Percentiles rank a stretch among this genome's conserved stretches.
These are phyloP conservation scores for Chlorospingus flavigularis DNA, from an alignment of 2,797 vertebrate genomes.

Conservation along the genomic window DNA sequence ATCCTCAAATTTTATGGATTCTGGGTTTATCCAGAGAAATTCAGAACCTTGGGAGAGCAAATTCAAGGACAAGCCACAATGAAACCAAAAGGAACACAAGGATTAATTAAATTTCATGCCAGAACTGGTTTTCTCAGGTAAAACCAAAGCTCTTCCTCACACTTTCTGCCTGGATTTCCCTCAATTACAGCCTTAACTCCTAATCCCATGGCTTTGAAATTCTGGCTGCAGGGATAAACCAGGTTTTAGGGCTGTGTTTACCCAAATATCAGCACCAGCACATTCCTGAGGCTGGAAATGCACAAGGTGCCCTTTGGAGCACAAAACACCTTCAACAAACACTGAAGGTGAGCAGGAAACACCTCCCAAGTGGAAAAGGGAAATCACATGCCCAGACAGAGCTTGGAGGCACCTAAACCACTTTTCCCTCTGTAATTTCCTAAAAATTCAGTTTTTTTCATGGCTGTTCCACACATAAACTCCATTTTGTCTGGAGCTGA, in stretches of 20 bases:
- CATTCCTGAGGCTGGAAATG: not conserved
- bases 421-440: not conserved
- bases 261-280: not conserved
- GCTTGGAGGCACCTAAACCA: not conserved
- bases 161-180: not conserved
- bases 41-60: not conserved
- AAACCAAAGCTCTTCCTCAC: not conserved
- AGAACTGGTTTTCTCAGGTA: not conserved
- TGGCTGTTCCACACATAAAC: too few species aligned
- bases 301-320: not conserved
- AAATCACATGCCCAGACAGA: not conserved
- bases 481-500: too few species aligned
- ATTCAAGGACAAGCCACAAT: not conserved
- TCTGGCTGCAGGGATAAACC: not conserved
- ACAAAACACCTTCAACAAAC: not conserved
- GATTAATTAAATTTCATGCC: not conserved
- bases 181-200: not conserved
- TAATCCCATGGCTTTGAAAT: not conserved
- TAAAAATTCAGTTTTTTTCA: not conserved
- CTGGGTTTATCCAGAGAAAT: not conserved
- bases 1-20: accelerated
- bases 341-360: not conserved
- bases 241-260: not conserved
- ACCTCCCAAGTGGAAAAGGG: not conserved
- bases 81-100: not conserved